These are phyloP conservation scores for Tychaedon coryphoeus DNA, from an alignment of 2,113 vertebrate genomes.

Conservation along the genomic window DNA sequence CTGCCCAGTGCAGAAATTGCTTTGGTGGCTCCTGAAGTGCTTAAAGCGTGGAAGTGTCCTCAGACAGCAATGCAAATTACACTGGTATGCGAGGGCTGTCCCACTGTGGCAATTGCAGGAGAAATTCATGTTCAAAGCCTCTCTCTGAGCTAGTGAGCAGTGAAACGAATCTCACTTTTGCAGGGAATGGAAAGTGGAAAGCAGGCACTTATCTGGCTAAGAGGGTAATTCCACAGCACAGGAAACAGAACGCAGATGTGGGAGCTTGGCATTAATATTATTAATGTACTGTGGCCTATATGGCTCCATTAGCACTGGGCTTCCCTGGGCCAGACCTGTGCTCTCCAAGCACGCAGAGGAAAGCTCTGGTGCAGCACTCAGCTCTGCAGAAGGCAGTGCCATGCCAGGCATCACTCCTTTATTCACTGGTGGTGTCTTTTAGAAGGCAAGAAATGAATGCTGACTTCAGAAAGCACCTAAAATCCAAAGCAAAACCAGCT, in stretches of 20 bases:
- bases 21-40: conserved; percentile 41
- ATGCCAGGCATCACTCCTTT: background rate
- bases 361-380: background rate
- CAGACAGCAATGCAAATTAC: conserved; percentile 43
- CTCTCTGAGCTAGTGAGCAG: conserved; percentile 28
- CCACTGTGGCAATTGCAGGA: conserved; percentile 18
- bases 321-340: fast-evolving
- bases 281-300: background rate
- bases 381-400: background rate
- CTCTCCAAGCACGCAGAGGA: background rate
- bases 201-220: background rate
- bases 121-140: conserved; percentile 20
- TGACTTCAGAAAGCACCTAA: background rate
- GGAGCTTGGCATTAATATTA: background rate
- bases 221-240: background rate
- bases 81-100: background rate
- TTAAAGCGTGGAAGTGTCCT: background rate
- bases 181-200: background rate
- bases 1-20: conserved; percentile 37
- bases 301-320: background rate
- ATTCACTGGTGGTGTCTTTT: background rate
- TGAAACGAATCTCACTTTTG: conserved; percentile 7
- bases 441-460: background rate
- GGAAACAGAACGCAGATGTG: background rate
- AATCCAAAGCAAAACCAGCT: background rate